These are phyloP conservation scores for Istiophorus platypterus DNA, from an alignment of 2,113 vertebrate species.

Conservation along the genomic window DNA sequence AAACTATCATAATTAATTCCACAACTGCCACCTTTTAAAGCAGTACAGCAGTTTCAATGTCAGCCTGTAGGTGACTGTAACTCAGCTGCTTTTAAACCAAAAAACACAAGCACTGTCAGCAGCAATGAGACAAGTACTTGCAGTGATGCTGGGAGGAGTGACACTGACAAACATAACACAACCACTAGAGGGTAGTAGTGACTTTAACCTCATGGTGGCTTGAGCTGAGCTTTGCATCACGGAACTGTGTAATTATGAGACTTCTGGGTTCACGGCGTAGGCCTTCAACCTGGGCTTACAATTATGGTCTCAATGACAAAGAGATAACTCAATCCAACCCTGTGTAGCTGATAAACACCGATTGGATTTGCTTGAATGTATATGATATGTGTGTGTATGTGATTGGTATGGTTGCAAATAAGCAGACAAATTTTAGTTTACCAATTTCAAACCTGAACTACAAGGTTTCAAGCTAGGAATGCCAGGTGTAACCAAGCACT, in stretches of 20 bases:
- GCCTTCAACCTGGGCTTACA: slow-evolving; percentile 17
- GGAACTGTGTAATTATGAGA: neutral
- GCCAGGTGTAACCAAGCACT: neutral
- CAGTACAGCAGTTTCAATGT: neutral
- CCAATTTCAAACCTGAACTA: neutral
- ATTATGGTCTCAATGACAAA: slow-evolving; percentile 37
- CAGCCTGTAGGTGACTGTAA: neutral
- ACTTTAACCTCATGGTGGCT: slow-evolving; percentile 7
- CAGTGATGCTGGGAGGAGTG: neutral
- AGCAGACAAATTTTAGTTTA: neutral
- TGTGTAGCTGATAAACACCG: slow-evolving; percentile 5
- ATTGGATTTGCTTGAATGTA: neutral
- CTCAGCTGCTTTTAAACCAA: neutral
- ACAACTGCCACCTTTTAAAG: neutral
- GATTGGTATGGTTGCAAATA: neutral
- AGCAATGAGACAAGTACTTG: neutral
- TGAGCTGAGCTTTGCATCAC: neutral
- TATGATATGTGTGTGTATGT: neutral
- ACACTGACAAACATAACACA: neutral
- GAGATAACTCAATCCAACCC: slow-evolving; percentile 13
- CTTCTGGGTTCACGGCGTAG: slow-evolving; percentile 21
- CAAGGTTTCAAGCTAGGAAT: neutral
- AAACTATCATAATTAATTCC: neutral
- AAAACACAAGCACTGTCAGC: neutral
- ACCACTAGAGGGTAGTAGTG: slow-evolving; percentile 68